phyloP scores from a whole-genome alignment of 2,888 invertebrate genomes.

The Schizotus pectinicornis region DNA sequence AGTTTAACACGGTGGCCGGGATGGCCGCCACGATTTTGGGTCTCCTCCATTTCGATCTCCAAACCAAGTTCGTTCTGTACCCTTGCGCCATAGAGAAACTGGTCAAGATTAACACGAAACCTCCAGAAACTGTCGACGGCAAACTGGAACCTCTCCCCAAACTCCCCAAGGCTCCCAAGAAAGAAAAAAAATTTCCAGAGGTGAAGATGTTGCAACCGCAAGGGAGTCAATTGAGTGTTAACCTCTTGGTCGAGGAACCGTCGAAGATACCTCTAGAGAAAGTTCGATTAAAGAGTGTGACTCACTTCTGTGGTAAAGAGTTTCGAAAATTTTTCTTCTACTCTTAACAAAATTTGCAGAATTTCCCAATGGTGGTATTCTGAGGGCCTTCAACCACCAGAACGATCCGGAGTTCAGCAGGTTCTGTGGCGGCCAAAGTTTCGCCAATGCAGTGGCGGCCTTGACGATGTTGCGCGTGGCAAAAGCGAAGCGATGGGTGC shows the following conservation, averaged over 20 bases:
- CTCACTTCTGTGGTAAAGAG: conserved; percentile 33
- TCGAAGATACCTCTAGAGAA: conserved; percentile 33
- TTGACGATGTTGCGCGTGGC: conserved; percentile 52
- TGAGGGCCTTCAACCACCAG: conserved; percentile 53
- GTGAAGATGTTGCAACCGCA: conserved; percentile 1
- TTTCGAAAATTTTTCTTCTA: too few species aligned
- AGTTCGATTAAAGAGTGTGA: conserved; percentile 38
- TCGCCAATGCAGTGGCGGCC: conserved; percentile 54
- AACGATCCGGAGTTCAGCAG: conserved; percentile 37
- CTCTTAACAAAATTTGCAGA: background rate
- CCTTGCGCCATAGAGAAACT: conserved; percentile 44
- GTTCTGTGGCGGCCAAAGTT: conserved; percentile 48
- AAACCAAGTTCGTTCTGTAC: conserved; percentile 17
- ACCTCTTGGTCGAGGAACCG: too few species aligned
- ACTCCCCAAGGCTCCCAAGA: background rate
- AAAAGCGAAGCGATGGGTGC: conserved; percentile 55
- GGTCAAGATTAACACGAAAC: conserved; percentile 42
- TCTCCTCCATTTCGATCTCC: too few species aligned
- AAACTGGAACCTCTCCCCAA: conserved; percentile 4
- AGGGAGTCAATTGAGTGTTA: too few species aligned
- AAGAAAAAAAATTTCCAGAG: background rate
- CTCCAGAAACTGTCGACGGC: conserved; percentile 39
- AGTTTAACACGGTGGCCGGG: background rate
- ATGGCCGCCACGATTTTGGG: too few species aligned
- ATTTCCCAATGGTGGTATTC: conserved; percentile 42